A percentile compares a stretch with the other conserved stretches of the same genome.
Conservation (phyloP, 2,888 invertebrate genomes). For the Dryocosmus kuriphilus region DNA sequence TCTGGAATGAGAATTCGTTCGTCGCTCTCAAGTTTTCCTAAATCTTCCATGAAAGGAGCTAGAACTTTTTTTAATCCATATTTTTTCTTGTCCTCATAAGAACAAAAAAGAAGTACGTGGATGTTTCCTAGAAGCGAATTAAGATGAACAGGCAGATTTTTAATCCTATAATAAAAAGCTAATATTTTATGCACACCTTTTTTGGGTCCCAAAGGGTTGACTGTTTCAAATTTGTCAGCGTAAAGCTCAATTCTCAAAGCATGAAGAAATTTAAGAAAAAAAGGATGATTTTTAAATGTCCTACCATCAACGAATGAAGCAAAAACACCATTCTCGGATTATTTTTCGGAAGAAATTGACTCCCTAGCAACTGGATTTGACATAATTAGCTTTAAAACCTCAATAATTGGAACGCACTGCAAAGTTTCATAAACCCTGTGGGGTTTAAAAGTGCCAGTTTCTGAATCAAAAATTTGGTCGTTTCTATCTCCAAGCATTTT, state of each 20-base stretch:
- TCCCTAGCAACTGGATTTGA: too few species aligned
- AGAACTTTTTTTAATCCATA: slow-evolving; percentile 51
- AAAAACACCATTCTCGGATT: slow-evolving; percentile 43
- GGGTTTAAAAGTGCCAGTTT: slow-evolving; percentile 44
- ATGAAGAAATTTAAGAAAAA: slow-evolving; percentile 45
- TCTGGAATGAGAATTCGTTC: slow-evolving; percentile 41
- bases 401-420: slow-evolving; percentile 53
- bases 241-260: slow-evolving; percentile 48
- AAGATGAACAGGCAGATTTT: slow-evolving; percentile 51
- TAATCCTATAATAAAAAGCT: slow-evolving; percentile 48
- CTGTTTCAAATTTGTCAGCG: slow-evolving; percentile 56
- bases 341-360: slow-evolving; percentile 45
- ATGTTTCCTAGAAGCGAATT: slow-evolving; percentile 52
- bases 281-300: slow-evolving; percentile 45
- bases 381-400: slow-evolving; percentile 46
- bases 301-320: slow-evolving; percentile 46
- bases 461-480: slow-evolving; percentile 45
- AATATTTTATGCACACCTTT: slow-evolving; percentile 53
- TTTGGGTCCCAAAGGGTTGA: too few species aligned
- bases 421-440: slow-evolving; percentile 46
- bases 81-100: slow-evolving; percentile 46
- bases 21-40: slow-evolving; percentile 49
- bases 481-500: slow-evolving; percentile 46
- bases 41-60: slow-evolving; percentile 43
- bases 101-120: slow-evolving; percentile 49